Percentiles rank a stretch among this genome's conserved stretches.
phyloP scores from a whole-genome alignment of 2,113 vertebrate species.

The Rhegmatorhina hoffmannsi region DNA sequence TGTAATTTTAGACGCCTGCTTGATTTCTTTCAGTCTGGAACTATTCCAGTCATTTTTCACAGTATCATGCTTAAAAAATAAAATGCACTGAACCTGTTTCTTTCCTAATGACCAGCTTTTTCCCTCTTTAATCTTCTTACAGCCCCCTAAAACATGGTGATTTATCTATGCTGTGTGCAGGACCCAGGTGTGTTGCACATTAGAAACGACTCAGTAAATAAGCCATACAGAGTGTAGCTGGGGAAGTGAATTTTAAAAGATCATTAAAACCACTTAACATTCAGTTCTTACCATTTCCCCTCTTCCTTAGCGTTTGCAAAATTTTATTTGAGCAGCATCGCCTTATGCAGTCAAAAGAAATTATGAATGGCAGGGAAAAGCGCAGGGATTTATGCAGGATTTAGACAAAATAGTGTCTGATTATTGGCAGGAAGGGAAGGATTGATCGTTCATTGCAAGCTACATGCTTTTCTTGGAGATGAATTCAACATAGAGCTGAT shows the following conservation, averaged over 20 bases:
- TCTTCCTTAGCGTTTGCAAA: slow-evolving; percentile 8
- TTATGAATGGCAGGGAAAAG: neutral
- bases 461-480: neutral
- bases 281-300: slow-evolving; percentile 13
- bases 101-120: slow-evolving; percentile 40
- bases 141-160: slow-evolving; percentile 30
- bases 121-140: slow-evolving; percentile 41
- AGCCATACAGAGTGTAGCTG: neutral
- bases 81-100: slow-evolving; percentile 56
- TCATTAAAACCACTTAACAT: slow-evolving; percentile 47
- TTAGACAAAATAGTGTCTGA: neutral
- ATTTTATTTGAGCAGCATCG: neutral
- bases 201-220: slow-evolving; percentile 49
- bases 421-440: neutral
- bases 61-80: slow-evolving; percentile 60
- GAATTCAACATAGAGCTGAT: neutral
- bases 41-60: slow-evolving; percentile 55
- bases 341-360: neutral
- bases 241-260: slow-evolving; percentile 21
- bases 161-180: slow-evolving; percentile 22
- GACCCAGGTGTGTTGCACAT: slow-evolving; percentile 19
- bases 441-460: neutral
- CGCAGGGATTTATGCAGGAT: neutral
- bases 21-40: slow-evolving; percentile 56
- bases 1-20: slow-evolving; percentile 58